These are phyloP conservation scores for Paralvinella palmiformis DNA, from an alignment of 1,140 invertebrate genomes.

Conservation along the genomic window DNA sequence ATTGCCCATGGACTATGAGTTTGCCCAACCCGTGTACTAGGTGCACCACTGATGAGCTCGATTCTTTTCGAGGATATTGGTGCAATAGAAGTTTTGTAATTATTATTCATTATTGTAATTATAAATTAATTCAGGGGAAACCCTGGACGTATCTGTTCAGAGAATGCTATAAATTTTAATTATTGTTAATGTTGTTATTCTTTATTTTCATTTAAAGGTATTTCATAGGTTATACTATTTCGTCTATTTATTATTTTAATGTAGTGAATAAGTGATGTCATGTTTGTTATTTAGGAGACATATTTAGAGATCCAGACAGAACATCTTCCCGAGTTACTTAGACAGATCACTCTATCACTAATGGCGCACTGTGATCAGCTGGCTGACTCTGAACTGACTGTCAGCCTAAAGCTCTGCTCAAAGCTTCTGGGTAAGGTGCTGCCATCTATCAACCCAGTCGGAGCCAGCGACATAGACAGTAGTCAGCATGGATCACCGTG, in stretches of 20 bases:
- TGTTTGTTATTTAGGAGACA: slow-evolving; percentile 56
- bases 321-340: slow-evolving; percentile 68
- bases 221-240: background rate
- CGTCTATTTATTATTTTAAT: too few relatives aligned
- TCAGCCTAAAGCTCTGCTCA: slow-evolving; percentile 62
- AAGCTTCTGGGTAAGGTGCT: slow-evolving; percentile 74
- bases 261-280: too few relatives aligned
- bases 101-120: too few relatives aligned
- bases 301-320: slow-evolving; percentile 74
- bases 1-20: too few relatives aligned
- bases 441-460: slow-evolving; percentile 53
- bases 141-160: too few relatives aligned
- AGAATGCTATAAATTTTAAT: too few relatives aligned
- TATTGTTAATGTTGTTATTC: too few relatives aligned
- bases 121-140: too few relatives aligned
- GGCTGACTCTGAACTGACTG: slow-evolving; percentile 59
- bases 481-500: background rate
- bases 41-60: too few relatives aligned
- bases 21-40: too few relatives aligned
- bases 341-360: slow-evolving; percentile 58
- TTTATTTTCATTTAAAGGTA: background rate
- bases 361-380: slow-evolving; percentile 58
- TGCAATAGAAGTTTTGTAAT: too few relatives aligned
- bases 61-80: too few relatives aligned
- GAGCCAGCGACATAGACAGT: slow-evolving; percentile 3